Evolutionary conservation across 2,888 invertebrate genomes (phyloP), one percentile per base, ranked within the genome.

Genomic region (Hypena proboscidalis): DNA sequence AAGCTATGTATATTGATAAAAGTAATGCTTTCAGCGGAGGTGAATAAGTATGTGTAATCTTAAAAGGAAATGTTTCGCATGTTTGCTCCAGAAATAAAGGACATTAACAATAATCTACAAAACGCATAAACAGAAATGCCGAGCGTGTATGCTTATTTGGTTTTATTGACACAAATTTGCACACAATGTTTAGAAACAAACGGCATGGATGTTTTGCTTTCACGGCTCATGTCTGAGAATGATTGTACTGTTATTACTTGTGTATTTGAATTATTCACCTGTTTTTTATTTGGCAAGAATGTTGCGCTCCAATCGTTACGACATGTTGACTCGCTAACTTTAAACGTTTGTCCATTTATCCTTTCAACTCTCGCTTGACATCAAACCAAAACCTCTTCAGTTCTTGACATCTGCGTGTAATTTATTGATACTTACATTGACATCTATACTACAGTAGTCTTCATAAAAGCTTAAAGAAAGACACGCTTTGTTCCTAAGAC

Each of bases 141-240:
- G 32, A 50, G 40, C 45, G 49, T 57, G 53, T 58, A 64, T 55
- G 69, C 61, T 67, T 81, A 80, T 84, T 83, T 82, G 69, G 74
- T 79, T 80, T 80, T 80, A 82, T 80, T 76, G 77, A 67, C 64
- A 74, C 57, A 75, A 70, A 85, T 86, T 85, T 85, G 74, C 85
- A 85, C 82, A 85, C 86, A 83, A 85, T 83, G 85, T 83, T 83
- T 76, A 77, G 79, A 80, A 80, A 78, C 77, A 79, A 81, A 74
- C 77, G 77, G 74, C 68, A 59, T 57, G 65, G 57, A 72, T 80
- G 79, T 82, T 81, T 79, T 80, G 60, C 52, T 80, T 78, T 77
- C 74, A 70, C 72, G 69, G 62, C 70, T 70, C 67, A 68, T 69
- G 70, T 60, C 66, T 77, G 74, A 64, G 74, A 77, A 80, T 76